Base-by-base conservation (phyloP, 2,797 vertebrate species). In the Hyperoplus lanceolatus region DNA sequence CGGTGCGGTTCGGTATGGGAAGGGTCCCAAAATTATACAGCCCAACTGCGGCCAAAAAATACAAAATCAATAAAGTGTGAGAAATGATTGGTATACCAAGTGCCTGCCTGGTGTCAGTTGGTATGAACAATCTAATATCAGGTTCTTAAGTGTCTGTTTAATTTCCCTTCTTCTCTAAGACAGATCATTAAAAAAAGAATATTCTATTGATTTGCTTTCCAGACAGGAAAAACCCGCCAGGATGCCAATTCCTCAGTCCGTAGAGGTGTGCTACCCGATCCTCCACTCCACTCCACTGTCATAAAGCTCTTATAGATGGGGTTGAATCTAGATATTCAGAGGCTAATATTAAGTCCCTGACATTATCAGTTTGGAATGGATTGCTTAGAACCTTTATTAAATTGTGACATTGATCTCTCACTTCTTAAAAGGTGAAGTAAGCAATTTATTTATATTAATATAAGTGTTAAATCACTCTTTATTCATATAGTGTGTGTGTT, bases 231-330 rank as follows among this genome's bases (percentile, higher is more conserved):
- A 59, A 73, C 45, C 0, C 29, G 66, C 55, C 21, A 1, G 36
- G 9, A 18, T 18, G 39, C 43, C 7, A 29, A 39, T 69, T 70
- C 36, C 39, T 54, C 16, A n/a, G 21, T 43, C 7, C 12, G 5
- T n/a, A 29, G 13, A 48, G 57, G 13, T 42, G 29, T 29, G 57
- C 4, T 16, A 29, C 3, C 29, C 2, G 29, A n/a, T 12, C 15
- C 54, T 68, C 13, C 38, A 10, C 49, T 72, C 49, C 38, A 10
- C 49, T 72, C 49, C 18, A n/a, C 54, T 68, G 65, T 45, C 29
- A 41, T 51, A 21, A 39, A 15, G 14, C 13, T 14, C 13, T 56
- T 36, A 45, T 7, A 49, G 18, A 69, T 46, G 16, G 49, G 18
- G 6, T 15, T 65, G 12, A 43, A 57, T 57, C 7, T 45, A 42